Evolutionary conservation across 2,888 invertebrate genomes (phyloP).

Genomic region (Tethea ocularis): DNA sequence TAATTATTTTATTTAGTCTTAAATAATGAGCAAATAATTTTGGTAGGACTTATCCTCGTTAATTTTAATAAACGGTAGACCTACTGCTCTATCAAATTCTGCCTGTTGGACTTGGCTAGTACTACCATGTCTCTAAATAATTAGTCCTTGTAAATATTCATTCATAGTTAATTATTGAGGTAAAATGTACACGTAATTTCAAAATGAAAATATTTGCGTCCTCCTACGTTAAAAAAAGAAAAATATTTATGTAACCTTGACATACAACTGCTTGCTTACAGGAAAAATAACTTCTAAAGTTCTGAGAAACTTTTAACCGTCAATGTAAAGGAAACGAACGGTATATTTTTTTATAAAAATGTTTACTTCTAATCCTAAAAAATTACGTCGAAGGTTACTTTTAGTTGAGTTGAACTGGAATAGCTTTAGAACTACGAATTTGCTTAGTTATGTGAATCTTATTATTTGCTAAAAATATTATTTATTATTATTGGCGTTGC

Average conservation of each 20-base stretch:
- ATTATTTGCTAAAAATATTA: too few relatives aligned
- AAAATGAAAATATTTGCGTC: neutral
- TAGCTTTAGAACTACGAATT: neutral
- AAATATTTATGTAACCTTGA: conserved; percentile 5
- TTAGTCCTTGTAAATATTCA: neutral
- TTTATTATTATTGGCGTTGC: too few relatives aligned
- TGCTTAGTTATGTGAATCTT: neutral
- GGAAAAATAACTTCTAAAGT: conserved; percentile 8
- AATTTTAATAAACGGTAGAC: neutral
- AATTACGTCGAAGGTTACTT: neutral
- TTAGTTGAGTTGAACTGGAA: neutral
- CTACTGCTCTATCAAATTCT: neutral
- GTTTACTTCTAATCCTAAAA: neutral
- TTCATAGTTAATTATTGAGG: neutral
- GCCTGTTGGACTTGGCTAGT: neutral
- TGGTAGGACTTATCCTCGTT: neutral
- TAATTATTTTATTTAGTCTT: neutral
- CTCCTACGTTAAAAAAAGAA: conserved; percentile 3
- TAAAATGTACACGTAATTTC: neutral
- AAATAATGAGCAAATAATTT: neutral
- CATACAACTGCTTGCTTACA: conserved; percentile 3
- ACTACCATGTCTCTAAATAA: neutral
- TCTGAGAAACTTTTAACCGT: conserved; percentile 2
- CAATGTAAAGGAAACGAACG: conserved; percentile 5
- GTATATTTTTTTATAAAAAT: neutral